Conservation (phyloP, 1,140 invertebrate genomes). For the Papilio helenus region DNA sequence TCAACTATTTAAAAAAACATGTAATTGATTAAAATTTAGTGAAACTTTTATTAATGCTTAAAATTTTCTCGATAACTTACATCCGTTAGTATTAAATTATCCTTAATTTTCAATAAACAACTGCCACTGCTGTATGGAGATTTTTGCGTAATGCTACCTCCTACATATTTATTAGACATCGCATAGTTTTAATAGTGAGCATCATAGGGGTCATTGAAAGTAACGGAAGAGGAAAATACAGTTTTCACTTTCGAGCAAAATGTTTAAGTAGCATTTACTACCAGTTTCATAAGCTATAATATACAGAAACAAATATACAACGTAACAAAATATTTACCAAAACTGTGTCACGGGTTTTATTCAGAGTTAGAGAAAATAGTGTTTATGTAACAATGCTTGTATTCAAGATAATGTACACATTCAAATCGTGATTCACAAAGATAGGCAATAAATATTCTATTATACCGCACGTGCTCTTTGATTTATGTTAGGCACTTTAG, state of each 20-base stretch:
- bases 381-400: slow-evolving; percentile 20
- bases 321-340: background rate
- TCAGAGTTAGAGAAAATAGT: slow-evolving; percentile 25
- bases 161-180: slow-evolving; percentile 28
- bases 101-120: background rate
- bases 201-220: slow-evolving; percentile 33
- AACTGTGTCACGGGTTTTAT: slow-evolving; percentile 6
- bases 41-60: background rate
- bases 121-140: slow-evolving; percentile 25
- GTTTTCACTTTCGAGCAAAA: slow-evolving; percentile 31
- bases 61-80: slow-evolving; percentile 6
- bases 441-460: slow-evolving; percentile 9
- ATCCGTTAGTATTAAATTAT: slow-evolving; percentile 22
- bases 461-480: background rate
- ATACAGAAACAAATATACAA: background rate
- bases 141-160: slow-evolving; percentile 28
- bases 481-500: background rate
- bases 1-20: background rate
- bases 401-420: slow-evolving; percentile 23
- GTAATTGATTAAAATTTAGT: background rate
- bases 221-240: slow-evolving; percentile 22
- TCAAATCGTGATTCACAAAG: slow-evolving; percentile 5
- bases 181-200: slow-evolving; percentile 16
- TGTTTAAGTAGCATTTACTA: background rate
- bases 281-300: slow-evolving; percentile 1